Percentiles rank a stretch among this genome's conserved stretches.
Conservation (phyloP, 2,113 vertebrate genomes). For the Lophochroa leadbeateri region DNA sequence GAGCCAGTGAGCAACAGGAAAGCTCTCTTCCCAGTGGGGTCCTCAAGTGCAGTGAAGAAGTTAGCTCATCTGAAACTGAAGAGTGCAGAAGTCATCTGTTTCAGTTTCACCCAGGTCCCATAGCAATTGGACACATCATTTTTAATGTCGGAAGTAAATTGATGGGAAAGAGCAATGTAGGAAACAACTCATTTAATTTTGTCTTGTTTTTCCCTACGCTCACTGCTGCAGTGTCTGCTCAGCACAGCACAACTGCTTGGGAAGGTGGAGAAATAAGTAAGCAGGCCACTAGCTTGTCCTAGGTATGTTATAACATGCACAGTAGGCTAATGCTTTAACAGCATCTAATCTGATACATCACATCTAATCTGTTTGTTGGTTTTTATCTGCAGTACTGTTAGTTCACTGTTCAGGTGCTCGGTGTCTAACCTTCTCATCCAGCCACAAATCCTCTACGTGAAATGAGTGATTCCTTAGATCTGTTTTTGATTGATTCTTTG, state of each 20-base stretch:
- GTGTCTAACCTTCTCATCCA: slow-evolving; percentile 52
- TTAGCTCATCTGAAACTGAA: not conserved
- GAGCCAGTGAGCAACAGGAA: not conserved
- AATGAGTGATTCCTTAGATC: slow-evolving; percentile 52
- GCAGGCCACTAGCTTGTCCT: not conserved
- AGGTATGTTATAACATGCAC: not conserved
- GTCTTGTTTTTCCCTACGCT: not conserved
- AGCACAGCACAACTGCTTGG: not conserved
- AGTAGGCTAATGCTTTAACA: not conserved
- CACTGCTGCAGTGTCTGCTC: not conserved
- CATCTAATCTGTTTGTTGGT: slow-evolving; percentile 52
- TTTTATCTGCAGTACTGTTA: slow-evolving; percentile 62
- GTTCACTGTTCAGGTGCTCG: slow-evolving; percentile 45
- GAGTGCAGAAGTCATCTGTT: not conserved
- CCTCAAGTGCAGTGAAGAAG: not conserved
- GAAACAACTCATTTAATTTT: not conserved
- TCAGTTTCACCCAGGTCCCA: not conserved
- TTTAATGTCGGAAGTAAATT: not conserved
- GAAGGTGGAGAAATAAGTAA: not conserved
- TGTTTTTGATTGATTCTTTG: slow-evolving; percentile 58
- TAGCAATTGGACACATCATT: not conserved
- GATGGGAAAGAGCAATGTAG: not conserved
- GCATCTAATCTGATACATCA: slow-evolving; percentile 28
- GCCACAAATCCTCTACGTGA: slow-evolving; percentile 52
- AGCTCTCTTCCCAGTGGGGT: not conserved